Evolutionary conservation across 2,888 invertebrate genomes (phyloP).

Genomic region (Catocala sponsa): DNA sequence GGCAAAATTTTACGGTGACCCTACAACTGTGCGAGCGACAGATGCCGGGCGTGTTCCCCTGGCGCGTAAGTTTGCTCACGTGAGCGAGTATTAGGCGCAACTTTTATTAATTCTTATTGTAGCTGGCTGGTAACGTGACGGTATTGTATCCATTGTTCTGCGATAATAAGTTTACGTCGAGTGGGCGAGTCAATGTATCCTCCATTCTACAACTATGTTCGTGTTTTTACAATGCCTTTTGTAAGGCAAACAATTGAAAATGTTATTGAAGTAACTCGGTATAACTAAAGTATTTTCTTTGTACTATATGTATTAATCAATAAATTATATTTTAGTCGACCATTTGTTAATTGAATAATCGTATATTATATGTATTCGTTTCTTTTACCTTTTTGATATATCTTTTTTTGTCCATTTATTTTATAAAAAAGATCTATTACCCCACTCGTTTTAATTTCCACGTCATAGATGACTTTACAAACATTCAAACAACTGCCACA

Average conservation of each 20-base stretch:
- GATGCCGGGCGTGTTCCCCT: conserved; percentile 15
- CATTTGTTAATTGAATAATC: too few relatives aligned
- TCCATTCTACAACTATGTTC: conserved; percentile 7
- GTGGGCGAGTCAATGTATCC: conserved; percentile 10
- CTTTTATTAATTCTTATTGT: conserved; percentile 50
- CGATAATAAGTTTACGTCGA: conserved; percentile 22
- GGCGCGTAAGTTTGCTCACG: conserved; percentile 25
- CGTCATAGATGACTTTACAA: too few relatives aligned
- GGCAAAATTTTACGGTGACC: conserved; percentile 9
- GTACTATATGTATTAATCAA: too few relatives aligned
- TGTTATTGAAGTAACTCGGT: conserved; percentile 9
- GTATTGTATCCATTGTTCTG: conserved; percentile 35
- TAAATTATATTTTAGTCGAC: too few relatives aligned
- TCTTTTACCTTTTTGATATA: too few relatives aligned
- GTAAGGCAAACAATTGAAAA: conserved; percentile 14
- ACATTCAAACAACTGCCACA: too few relatives aligned
- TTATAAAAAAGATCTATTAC: too few relatives aligned
- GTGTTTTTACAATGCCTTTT: conserved; percentile 10
- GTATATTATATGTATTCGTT: too few relatives aligned
- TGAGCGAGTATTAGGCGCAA: conserved; percentile 43
- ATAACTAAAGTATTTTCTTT: too few relatives aligned
- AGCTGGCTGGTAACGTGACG: conserved; percentile 6
- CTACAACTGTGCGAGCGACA: conserved; percentile 13
- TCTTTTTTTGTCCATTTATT: too few relatives aligned
- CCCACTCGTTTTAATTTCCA: too few relatives aligned